phyloP scores from a whole-genome alignment of 2,888 invertebrate genomes.

The Charanyca ferruginea region DNA sequence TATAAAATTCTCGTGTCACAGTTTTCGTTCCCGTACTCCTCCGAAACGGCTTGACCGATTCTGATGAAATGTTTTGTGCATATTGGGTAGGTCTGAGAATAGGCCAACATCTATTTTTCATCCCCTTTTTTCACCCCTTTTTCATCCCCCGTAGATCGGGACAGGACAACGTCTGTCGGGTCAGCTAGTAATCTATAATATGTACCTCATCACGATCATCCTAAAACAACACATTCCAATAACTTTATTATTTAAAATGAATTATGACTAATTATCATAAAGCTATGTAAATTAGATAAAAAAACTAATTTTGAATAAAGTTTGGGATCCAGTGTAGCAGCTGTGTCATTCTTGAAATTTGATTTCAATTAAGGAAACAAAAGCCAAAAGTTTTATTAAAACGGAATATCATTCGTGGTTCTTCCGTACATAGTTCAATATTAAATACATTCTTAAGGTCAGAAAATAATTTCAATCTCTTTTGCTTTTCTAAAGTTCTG shows the following conservation, averaged over 20 bases:
- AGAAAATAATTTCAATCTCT: slow-evolving; percentile 69
- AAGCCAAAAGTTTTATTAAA: slow-evolving; percentile 87
- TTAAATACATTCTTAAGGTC: slow-evolving; percentile 71
- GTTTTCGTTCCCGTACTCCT: too few relatives aligned
- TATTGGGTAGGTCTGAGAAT: too few relatives aligned
- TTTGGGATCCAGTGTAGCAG: slow-evolving; percentile 78
- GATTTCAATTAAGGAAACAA: slow-evolving; percentile 88
- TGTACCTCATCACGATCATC: background rate
- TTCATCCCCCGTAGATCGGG: too few relatives aligned
- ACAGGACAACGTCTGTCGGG: too few relatives aligned
- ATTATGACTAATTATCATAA: slow-evolving; percentile 52
- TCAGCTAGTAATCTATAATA: background rate
- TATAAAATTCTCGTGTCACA: too few relatives aligned
- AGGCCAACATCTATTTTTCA: too few relatives aligned
- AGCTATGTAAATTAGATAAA: slow-evolving; percentile 53
- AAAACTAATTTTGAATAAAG: slow-evolving; percentile 77
- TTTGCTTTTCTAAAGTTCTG: slow-evolving; percentile 40
- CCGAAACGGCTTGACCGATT: too few relatives aligned
- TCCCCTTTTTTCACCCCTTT: too few relatives aligned
- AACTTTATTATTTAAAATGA: slow-evolving; percentile 13
- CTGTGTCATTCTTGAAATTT: slow-evolving; percentile 87
- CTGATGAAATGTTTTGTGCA: too few relatives aligned
- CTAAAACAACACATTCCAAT: slow-evolving; percentile 10
- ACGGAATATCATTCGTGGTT: slow-evolving; percentile 77
- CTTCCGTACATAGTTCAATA: slow-evolving; percentile 72